These are phyloP conservation scores for Cyclophora punctaria DNA, from an alignment of 2,888 invertebrate genomes.

Conservation along the genomic window DNA sequence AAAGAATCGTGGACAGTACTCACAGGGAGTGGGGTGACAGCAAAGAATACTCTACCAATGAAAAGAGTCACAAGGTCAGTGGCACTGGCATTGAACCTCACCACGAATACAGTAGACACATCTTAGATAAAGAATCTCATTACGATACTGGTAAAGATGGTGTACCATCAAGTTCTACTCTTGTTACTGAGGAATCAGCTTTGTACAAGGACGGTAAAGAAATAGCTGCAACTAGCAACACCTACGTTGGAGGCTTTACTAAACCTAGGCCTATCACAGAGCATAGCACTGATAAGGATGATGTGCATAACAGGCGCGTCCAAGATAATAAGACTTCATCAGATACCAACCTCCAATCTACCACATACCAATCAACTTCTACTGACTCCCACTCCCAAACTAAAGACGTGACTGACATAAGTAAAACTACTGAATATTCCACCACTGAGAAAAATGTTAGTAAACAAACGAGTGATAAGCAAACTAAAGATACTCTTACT, in stretches of 20 bases:
- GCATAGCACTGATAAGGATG: conserved; percentile 37
- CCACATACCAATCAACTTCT: conserved; percentile 35
- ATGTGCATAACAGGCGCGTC: conserved; percentile 39
- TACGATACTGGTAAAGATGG: conserved; percentile 76
- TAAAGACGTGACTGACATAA: conserved; percentile 42
- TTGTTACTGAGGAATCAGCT: conserved; percentile 57
- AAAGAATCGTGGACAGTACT: conserved; percentile 73
- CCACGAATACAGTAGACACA: conserved; percentile 73
- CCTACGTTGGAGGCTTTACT: conserved; percentile 61
- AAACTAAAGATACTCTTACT: conserved; percentile 60
- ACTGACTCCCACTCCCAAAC: conserved; percentile 37
- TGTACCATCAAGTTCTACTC: conserved; percentile 58
- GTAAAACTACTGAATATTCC: conserved; percentile 51
- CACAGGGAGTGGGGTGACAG: conserved; percentile 76
- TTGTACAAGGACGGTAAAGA: conserved; percentile 63
- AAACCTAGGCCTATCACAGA: conserved; percentile 61
- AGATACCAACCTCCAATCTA: conserved; percentile 34
- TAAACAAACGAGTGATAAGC: conserved; percentile 53
- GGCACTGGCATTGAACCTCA: conserved; percentile 75
- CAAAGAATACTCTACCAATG: conserved; percentile 65
- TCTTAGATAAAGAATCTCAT: conserved; percentile 70
- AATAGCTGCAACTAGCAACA: conserved; percentile 59
- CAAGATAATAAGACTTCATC: conserved; percentile 27
- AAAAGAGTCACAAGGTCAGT: conserved; percentile 69
- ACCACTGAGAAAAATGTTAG: conserved; percentile 64